A percentile compares a stretch with the other conserved stretches of the same genome.
Conservation (phyloP, 1,140 invertebrate species). For the Metaphire vulgaris region DNA sequence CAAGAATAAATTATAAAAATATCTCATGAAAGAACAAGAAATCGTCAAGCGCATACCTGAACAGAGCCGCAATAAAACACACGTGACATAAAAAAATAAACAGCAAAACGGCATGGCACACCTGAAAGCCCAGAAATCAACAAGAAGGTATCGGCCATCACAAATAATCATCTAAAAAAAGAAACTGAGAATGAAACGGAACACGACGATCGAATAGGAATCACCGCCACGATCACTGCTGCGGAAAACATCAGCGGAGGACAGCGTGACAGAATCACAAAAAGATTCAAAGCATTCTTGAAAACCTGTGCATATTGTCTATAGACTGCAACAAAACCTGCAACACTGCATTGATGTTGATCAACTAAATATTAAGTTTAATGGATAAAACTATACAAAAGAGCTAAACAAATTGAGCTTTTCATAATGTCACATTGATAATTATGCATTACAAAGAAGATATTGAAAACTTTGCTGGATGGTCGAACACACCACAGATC, state of each 20-base stretch:
- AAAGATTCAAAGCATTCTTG: neutral
- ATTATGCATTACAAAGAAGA: slow-evolving; percentile 1
- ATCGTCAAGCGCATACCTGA: neutral
- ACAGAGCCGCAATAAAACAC: neutral
- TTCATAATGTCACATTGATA: neutral
- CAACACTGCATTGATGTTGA: neutral
- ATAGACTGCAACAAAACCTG: neutral
- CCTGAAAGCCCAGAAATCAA: neutral
- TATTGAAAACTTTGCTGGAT: neutral
- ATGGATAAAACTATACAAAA: neutral
- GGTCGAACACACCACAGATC: neutral
- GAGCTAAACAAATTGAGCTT: slow-evolving; percentile 2
- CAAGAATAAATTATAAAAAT: slow-evolving; percentile 3
- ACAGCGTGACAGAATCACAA: neutral
- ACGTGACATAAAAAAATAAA: neutral
- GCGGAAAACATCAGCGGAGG: no score
- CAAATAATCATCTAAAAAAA: neutral
- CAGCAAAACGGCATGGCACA: neutral
- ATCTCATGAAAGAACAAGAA: neutral
- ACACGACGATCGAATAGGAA: neutral
- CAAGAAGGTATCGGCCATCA: neutral
- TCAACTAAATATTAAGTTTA: neutral
- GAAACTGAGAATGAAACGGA: neutral
- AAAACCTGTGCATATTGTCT: neutral
- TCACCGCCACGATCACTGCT: neutral